Evolutionary conservation across 2,113 vertebrate genomes (phyloP).

Genomic region (Rhinoderma darwinii): DNA sequence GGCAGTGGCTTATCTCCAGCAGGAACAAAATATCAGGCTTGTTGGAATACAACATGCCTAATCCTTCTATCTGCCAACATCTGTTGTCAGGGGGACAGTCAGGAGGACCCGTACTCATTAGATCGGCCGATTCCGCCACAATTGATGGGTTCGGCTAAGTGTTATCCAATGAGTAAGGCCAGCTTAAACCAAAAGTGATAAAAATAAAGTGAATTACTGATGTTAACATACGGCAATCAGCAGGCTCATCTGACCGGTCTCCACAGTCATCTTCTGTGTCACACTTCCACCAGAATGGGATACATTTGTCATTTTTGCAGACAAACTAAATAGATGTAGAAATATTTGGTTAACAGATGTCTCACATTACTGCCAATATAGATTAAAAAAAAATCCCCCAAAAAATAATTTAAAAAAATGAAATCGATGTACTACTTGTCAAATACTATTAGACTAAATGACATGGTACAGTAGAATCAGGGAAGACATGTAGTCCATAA

Average conservation of each 20-base stretch:
- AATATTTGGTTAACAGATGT: not conserved
- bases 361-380: too few relatives aligned
- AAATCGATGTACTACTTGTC: too few relatives aligned
- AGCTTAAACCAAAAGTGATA: not conserved
- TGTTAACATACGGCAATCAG: slow-evolving; percentile 87
- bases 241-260: slow-evolving; percentile 91
- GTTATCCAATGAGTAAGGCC: not conserved
- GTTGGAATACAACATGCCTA: too few relatives aligned
- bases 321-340: slow-evolving; percentile 81
- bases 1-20: not conserved
- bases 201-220: not conserved
- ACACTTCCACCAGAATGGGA: slow-evolving; percentile 99
- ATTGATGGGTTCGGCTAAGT: not conserved
- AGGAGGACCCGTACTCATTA: not conserved
- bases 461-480: too few relatives aligned
- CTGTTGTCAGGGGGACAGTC: not conserved
- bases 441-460: not conserved
- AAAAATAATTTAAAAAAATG: too few relatives aligned
- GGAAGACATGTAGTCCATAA: too few relatives aligned
- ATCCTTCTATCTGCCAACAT: too few relatives aligned
- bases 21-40: not conserved
- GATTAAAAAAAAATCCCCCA: too few relatives aligned
- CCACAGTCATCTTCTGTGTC: slow-evolving; percentile 98
- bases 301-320: slow-evolving; percentile 98
- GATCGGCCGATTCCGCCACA: not conserved